Base-by-base conservation (phyloP, 2,797 vertebrate genomes). In the Gambelia wislizenii region DNA sequence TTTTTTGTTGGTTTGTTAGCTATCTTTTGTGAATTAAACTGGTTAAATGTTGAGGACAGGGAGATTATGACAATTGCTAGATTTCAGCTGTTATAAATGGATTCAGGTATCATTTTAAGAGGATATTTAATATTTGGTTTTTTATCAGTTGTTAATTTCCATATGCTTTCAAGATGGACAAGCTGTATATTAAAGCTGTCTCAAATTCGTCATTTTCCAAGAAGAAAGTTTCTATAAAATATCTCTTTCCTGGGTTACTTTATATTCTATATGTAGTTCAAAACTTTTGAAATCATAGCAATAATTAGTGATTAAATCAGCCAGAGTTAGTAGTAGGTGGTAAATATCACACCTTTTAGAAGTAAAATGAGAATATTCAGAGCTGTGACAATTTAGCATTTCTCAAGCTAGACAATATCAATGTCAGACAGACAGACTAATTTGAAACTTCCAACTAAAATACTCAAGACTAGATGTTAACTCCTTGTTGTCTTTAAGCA, bases 351-450 rank as follows among this genome's bases (percentile, higher is more conserved):
- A 93, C 70, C 27, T 33, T 78, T 49, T 49, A 92, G 86, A 95
- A 92, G 59, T 92, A 96, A 95, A 83, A 91, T 1, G 87, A 95
- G 92, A 94, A 95, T 95, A 94, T 90, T 89, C 91, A 83, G 61
- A 95, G 83, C 83, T 91, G 86, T 77, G 94, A 95, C 94, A 94
- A 94, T 87, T 95, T 90, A 95, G 90, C 74, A 90, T 93, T 91
- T 93, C 76, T 81, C 74, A 86, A 84, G 69, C 74, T 83, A 91
- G 92, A 75, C 14, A 87, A 85, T 30, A 83, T 86, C 78, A 87
- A 83, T 22, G 1, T 82, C 44, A n/a, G n/a, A 74, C 33, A 88
- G 87, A 64, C 9, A 75, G 87, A 79, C 59, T 83, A 85, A 90
- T 69, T 83, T 61, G n/a, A 87, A 49, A 84, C 89, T 88, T 83